Conservation (phyloP, 2,888 invertebrate genomes). For the Drosophila austrosaltans region DNA sequence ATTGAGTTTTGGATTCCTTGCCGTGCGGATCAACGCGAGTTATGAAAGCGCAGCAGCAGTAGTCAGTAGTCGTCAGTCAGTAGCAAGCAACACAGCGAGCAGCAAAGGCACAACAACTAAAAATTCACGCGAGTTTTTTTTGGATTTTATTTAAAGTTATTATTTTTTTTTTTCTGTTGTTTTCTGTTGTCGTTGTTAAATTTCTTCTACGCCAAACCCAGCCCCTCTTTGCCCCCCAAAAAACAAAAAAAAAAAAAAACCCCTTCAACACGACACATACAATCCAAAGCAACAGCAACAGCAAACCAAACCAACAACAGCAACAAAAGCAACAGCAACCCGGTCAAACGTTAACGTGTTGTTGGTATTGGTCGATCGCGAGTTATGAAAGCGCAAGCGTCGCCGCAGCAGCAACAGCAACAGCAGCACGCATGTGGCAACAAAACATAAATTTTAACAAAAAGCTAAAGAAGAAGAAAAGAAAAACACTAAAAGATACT, state of each 20-base stretch:
- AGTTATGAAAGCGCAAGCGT: slow-evolving; percentile 22
- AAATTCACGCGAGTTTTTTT: slow-evolving; percentile 11
- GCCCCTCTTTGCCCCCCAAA: too few relatives aligned
- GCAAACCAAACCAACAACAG: neutral
- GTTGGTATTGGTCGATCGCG: slow-evolving; percentile 17
- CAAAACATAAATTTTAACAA: slow-evolving; percentile 14
- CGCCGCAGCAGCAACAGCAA: slow-evolving; percentile 13
- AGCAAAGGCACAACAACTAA: slow-evolving; percentile 41
- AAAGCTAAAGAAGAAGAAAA: slow-evolving; percentile 1
- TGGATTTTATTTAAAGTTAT: slow-evolving; percentile 10
- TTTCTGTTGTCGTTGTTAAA: slow-evolving; percentile 2
- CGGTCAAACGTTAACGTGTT: slow-evolving; percentile 18
- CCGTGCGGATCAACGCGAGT: slow-evolving; percentile 80
- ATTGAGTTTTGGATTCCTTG: slow-evolving; percentile 82
- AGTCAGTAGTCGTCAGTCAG: slow-evolving; percentile 15
- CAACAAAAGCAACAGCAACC: slow-evolving; percentile 6
- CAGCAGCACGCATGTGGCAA: slow-evolving; percentile 18
- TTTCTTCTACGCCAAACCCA: neutral
- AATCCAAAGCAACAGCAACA: slow-evolving; percentile 7
- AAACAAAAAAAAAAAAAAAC: neutral
- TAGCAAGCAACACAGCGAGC: slow-evolving; percentile 33
- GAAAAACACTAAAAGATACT: neutral
- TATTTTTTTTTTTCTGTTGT: slow-evolving; percentile 10
- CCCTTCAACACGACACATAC: neutral
- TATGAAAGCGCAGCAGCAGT: slow-evolving; percentile 75